Evolutionary conservation across 2,797 vertebrate species (phyloP).

Genomic region (Synanceia verrucosa): DNA sequence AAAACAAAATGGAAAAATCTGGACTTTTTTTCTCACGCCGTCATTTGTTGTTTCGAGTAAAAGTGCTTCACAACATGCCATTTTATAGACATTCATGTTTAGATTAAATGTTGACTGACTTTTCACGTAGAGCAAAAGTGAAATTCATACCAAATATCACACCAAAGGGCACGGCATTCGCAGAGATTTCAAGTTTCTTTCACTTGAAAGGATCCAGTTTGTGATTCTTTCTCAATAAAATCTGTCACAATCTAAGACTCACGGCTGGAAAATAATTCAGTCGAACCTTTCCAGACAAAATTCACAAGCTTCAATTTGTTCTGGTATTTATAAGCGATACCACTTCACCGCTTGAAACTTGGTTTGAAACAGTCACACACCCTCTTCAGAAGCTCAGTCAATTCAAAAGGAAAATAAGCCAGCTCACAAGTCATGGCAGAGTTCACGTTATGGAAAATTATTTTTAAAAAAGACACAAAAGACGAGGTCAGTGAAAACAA

Average conservation of each 20-base stretch:
- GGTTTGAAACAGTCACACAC: conserved; percentile 1
- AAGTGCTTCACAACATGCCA: too few relatives aligned
- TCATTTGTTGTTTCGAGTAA: too few relatives aligned
- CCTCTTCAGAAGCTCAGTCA: conserved; percentile 28
- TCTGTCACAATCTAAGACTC: not conserved
- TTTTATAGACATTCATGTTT: too few relatives aligned
- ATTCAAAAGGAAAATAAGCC: conserved; percentile 37
- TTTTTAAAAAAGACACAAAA: conserved; percentile 62
- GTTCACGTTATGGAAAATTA: conserved; percentile 34
- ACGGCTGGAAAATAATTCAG: not conserved
- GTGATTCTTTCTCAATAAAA: not conserved
- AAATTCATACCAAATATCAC: not conserved
- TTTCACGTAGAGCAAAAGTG: too few relatives aligned
- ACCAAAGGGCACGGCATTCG: not conserved
- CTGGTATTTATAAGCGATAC: not conserved
- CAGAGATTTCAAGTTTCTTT: not conserved
- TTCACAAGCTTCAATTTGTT: not conserved
- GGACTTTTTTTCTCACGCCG: too few relatives aligned
- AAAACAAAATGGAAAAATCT: too few relatives aligned
- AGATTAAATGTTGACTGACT: too few relatives aligned
- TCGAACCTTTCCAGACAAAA: not conserved
- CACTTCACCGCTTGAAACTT: conserved; percentile 12
- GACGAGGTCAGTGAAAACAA: conserved; percentile 49
- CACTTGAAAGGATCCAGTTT: not conserved
- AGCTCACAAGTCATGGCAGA: conserved; percentile 35